Evolutionary conservation across 2,113 vertebrate species (phyloP), one percentile per base, ranked within the genome.

Genomic region (Spilogale gracilis): DNA sequence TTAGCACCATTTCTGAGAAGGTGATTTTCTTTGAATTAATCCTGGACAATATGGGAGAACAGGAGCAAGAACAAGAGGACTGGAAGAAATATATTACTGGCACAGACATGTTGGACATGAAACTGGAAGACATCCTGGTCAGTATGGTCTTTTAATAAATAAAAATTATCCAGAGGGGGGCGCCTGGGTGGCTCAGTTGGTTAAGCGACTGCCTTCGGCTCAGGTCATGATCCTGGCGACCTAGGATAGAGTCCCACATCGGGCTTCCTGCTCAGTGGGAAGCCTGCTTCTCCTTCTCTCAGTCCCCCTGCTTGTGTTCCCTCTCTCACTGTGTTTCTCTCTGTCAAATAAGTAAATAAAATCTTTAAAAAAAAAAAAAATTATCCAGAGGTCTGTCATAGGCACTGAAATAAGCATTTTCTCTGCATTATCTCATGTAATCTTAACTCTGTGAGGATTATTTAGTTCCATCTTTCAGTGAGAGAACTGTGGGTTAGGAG

Each of bases 21-120:
- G 99, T 99, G n/a, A 99, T 99, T 98, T 99, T 99, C 99, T 99
- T 99, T 98, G 99, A 99, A 98, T 97, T 99, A 98, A 99, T 99
- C 96, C 98, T 99, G 98, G 99, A 99, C 99, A 99, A 99, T 91
- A 99, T 99, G 99, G 98, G 97, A 52, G 99, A 99, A 67, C 99
- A 99, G 0, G 98, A 93, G 60, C 82, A 98, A 85, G 99, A 99
- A 43, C 98, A 99, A 58, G 99, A 99, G 52, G 99, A 99, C 14
- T 99, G 99, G 99, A 99, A 99, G 96, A 99, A 99, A 90, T 99
- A 99, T 0, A 98, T 99, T 95, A 99, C 99, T 13, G 99, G 99
- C 73, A 99, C 99, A 69, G 99, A 99, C 96, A 98, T 99, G 78
- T 96, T 99, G 96, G 99, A 99, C 97, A 99, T 99, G 99, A 99